Evolutionary conservation across 2,797 vertebrate genomes (phyloP).

Genomic region (Lacerta agilis): DNA sequence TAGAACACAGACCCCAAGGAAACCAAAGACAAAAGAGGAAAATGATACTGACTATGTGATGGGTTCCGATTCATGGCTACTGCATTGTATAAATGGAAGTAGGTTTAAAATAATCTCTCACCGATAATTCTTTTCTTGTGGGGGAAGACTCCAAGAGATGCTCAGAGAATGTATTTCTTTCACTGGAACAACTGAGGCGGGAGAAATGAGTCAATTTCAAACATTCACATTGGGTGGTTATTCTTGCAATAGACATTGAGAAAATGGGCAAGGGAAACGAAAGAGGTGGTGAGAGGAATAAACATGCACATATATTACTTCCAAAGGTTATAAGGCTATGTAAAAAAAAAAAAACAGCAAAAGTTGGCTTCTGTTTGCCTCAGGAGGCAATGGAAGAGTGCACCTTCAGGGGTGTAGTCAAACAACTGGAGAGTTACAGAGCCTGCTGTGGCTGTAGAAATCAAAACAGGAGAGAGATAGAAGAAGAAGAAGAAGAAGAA

Average conservation of each 20-base stretch:
- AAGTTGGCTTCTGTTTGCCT: background rate
- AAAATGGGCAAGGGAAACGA: conserved; percentile 15
- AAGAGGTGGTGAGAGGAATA: background rate
- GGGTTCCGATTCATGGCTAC: background rate
- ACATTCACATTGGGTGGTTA: conserved; percentile 18
- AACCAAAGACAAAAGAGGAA: background rate
- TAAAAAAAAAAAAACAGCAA: too few species aligned
- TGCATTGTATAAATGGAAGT: background rate
- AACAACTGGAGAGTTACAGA: too few species aligned
- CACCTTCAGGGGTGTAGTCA: too few species aligned
- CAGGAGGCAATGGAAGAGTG: too few species aligned
- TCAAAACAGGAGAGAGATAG: too few species aligned
- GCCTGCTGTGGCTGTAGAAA: too few species aligned
- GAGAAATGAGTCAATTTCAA: conserved; percentile 54
- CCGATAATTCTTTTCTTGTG: conserved; percentile 88
- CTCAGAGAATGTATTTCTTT: conserved; percentile 87
- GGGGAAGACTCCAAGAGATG: conserved; percentile 86
- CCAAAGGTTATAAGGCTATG: background rate
- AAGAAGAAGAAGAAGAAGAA: too few species aligned
- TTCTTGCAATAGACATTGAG: conserved; percentile 42
- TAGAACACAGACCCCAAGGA: too few species aligned
- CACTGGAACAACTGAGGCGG: conserved; percentile 85
- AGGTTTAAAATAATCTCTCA: conserved; percentile 61
- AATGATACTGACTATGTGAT: background rate
- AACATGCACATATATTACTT: background rate